Evolutionary conservation across 1,140 invertebrate genomes (phyloP).

Genomic region (Hylaeus anthracinus): DNA sequence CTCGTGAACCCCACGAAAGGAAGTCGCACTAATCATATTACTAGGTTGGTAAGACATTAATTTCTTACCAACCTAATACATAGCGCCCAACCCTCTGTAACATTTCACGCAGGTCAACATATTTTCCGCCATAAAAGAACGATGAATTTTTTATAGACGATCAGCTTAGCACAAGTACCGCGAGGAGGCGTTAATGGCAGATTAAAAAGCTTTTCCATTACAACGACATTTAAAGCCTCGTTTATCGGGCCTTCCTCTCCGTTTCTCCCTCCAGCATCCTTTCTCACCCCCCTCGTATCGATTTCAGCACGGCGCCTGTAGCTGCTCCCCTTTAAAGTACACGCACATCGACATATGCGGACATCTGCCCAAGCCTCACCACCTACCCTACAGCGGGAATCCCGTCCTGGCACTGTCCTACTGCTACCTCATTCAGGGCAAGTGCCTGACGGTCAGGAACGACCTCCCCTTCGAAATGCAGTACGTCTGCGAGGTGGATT

Average conservation of each 20-base stretch:
- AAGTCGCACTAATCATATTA: no score
- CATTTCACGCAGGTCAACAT: not conserved
- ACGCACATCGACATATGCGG: constrained; percentile 73
- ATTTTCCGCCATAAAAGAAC: not conserved
- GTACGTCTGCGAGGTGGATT: constrained; percentile 66
- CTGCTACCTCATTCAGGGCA: constrained; percentile 75
- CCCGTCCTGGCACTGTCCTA: constrained; percentile 72
- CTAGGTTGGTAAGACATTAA: no score
- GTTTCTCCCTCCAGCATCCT: not conserved
- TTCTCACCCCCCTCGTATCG: constrained; percentile 38
- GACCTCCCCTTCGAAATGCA: constrained; percentile 67
- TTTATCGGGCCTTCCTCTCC: constrained; percentile 25
- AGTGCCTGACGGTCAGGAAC: constrained; percentile 70
- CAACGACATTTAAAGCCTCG: constrained; percentile 49
- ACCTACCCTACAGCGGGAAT: constrained; percentile 70
- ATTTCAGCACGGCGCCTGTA: constrained; percentile 74
- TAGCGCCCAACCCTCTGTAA: not conserved
- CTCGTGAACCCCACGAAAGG: no score
- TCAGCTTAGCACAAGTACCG: constrained; percentile 41
- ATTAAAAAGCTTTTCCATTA: constrained; percentile 57
- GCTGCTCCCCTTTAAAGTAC: constrained; percentile 74
- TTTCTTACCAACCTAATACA: not conserved
- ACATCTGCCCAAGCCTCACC: constrained; percentile 56
- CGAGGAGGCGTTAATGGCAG: constrained; percentile 45
- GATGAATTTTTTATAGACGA: constrained; percentile 52